phyloP scores from a whole-genome alignment of 2,797 vertebrate species.

The Pseudochaenichthys georgianus region DNA sequence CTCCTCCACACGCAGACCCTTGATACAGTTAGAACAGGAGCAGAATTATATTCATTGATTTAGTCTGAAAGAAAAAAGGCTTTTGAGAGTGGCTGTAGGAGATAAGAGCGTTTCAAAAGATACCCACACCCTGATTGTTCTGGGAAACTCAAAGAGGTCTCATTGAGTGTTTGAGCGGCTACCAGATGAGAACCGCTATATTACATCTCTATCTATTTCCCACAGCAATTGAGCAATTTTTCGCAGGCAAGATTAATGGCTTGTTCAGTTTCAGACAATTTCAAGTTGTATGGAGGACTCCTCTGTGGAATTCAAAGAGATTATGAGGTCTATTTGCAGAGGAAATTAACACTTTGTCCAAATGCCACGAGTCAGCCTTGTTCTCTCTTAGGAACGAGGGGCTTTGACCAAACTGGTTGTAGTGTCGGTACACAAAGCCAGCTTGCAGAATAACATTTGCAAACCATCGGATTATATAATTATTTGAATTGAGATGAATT shows the following conservation, averaged over 20 bases:
- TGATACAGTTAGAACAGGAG: slow-evolving; percentile 53
- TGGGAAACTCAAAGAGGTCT: slow-evolving; percentile 72
- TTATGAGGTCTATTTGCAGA: slow-evolving; percentile 65
- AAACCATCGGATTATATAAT: slow-evolving; percentile 12
- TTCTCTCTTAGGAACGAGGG: slow-evolving; percentile 8
- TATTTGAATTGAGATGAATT: slow-evolving; percentile 10
- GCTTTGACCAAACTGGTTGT: slow-evolving; percentile 39
- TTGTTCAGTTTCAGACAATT: slow-evolving; percentile 66
- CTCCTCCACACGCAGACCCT: slow-evolving; percentile 39
- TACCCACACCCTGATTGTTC: slow-evolving; percentile 71
- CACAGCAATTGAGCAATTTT: slow-evolving; percentile 72
- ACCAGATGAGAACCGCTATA: slow-evolving; percentile 64
- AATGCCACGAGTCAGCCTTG: slow-evolving; percentile 56
- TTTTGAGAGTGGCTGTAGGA: slow-evolving; percentile 53
- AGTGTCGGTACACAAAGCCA: slow-evolving; percentile 15
- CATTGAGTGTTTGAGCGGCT: slow-evolving; percentile 66
- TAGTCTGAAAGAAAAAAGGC: slow-evolving; percentile 55
- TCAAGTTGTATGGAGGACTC: slow-evolving; percentile 49
- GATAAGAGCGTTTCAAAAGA: slow-evolving; percentile 75
- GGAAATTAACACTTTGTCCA: slow-evolving; percentile 65
- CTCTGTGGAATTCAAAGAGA: slow-evolving; percentile 60
- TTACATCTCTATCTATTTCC: slow-evolving; percentile 76
- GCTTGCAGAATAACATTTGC: slow-evolving; percentile 25
- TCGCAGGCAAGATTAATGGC: slow-evolving; percentile 72
- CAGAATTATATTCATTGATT: slow-evolving; percentile 61